phyloP scores from a whole-genome alignment of 2,113 vertebrate species.

The Eonycteris spelaea region DNA sequence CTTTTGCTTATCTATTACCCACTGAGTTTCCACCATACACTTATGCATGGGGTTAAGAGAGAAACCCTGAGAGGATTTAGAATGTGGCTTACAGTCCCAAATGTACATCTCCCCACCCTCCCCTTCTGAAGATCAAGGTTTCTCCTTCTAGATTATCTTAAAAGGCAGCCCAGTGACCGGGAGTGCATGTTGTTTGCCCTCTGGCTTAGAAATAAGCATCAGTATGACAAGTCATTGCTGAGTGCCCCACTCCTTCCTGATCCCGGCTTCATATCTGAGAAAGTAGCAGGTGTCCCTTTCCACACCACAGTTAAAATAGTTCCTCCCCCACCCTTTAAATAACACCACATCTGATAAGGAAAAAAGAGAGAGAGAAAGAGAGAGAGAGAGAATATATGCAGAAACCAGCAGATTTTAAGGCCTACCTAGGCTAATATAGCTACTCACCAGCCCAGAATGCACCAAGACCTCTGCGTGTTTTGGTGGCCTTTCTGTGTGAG shows the following conservation, averaged over 20 bases:
- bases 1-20: constrained; percentile 23
- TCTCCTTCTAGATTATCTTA: not conserved
- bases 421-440: not conserved
- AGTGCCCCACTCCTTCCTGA: not conserved
- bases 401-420: not conserved
- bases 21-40: not conserved
- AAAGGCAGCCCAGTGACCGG: not conserved
- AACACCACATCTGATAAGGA: not conserved
- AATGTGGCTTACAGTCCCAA: not conserved
- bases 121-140: not conserved
- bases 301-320: too few relatives aligned
- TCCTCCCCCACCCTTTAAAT: not conserved
- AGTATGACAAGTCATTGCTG: not conserved
- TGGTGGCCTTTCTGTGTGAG: not conserved
- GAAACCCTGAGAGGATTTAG: not conserved
- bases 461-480: not conserved
- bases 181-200: not conserved
- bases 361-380: too few relatives aligned
- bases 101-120: not conserved
- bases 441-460: not conserved
- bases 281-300: not conserved
- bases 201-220: not conserved
- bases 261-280: not conserved
- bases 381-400: not conserved
- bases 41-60: not conserved